These are phyloP conservation scores for Melieria picta DNA, from an alignment of 2,888 invertebrate species.

Conservation along the genomic window DNA sequence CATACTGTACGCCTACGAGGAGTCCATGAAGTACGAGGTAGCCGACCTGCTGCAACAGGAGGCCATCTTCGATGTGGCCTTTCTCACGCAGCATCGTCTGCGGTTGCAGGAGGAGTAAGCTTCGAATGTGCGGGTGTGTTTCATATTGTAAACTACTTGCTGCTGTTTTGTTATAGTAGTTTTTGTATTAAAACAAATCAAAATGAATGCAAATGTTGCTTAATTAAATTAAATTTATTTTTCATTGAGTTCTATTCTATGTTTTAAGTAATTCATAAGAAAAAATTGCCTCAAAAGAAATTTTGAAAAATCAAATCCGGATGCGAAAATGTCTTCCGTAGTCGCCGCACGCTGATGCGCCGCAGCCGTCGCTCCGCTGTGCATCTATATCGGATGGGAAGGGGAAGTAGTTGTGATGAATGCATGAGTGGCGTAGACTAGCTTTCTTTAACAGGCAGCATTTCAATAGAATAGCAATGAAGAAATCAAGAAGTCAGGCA, in stretches of 20 bases:
- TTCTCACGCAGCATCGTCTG: slow-evolving; percentile 80
- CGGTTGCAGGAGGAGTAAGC: slow-evolving; percentile 54
- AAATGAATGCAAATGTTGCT: no score
- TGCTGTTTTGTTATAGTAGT: no score
- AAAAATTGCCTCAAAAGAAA: slow-evolving; percentile 47
- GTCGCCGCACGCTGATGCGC: slow-evolving; percentile 54
- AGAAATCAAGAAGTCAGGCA: slow-evolving; percentile 26
- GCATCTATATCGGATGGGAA: slow-evolving; percentile 47
- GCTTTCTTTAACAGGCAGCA: no score
- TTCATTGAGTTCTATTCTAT: neutral
- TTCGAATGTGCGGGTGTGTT: neutral
- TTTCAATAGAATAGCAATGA: neutral
- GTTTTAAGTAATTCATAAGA: neutral
- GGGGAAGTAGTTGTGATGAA: slow-evolving; percentile 11
- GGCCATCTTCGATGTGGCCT: slow-evolving; percentile 84
- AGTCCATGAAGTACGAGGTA: slow-evolving; percentile 83
- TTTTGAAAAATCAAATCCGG: slow-evolving; percentile 59
- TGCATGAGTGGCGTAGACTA: neutral
- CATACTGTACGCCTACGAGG: slow-evolving; percentile 89
- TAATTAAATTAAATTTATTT: no score
- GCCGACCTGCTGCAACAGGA: slow-evolving; percentile 85
- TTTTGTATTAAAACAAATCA: no score
- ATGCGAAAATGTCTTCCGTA: slow-evolving; percentile 60
- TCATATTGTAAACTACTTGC: no score
- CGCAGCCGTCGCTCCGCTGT: slow-evolving; percentile 52